Percentiles rank a stretch among this genome's conserved stretches.
These are phyloP conservation scores for Paralichthys olivaceus DNA, from an alignment of 2,113 vertebrate species.

Conservation along the genomic window DNA sequence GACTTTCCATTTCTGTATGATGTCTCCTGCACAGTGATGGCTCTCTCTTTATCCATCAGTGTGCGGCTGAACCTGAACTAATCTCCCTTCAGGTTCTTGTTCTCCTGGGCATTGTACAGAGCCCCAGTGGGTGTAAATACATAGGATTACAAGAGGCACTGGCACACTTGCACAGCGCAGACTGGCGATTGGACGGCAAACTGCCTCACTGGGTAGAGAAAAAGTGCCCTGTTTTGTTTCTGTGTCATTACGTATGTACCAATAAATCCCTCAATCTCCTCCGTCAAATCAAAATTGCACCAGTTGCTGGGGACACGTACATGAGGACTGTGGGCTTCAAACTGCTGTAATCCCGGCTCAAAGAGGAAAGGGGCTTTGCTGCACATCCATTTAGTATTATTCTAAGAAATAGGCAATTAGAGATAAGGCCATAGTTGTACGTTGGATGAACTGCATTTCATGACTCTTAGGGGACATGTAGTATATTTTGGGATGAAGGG, in stretches of 20 bases:
- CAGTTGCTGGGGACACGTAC: slow-evolving; percentile 56
- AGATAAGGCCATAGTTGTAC: slow-evolving; percentile 67
- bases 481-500: slow-evolving; percentile 48
- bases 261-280: slow-evolving; percentile 73
- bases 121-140: slow-evolving; percentile 56
- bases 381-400: slow-evolving; percentile 74
- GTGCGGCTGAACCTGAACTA: slow-evolving; percentile 44
- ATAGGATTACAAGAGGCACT: slow-evolving; percentile 56
- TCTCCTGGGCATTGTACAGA: slow-evolving; percentile 44
- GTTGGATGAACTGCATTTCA: slow-evolving; percentile 47
- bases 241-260: slow-evolving; percentile 59
- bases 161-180: slow-evolving; percentile 16
- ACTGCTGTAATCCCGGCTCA: slow-evolving; percentile 70
- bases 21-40: not conserved
- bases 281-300: slow-evolving; percentile 73
- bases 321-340: slow-evolving; percentile 51
- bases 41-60: slow-evolving; percentile 9
- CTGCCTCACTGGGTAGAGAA: slow-evolving; percentile 16
- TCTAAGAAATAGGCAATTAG: slow-evolving; percentile 81
- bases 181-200: slow-evolving; percentile 54
- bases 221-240: slow-evolving; percentile 51
- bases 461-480: slow-evolving; percentile 13
- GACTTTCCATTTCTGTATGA: not conserved
- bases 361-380: slow-evolving; percentile 62
- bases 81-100: slow-evolving; percentile 52